Evolutionary conservation across 2,113 vertebrate species (phyloP), one percentile per base, ranked within the genome.

Genomic region (Ifrita kowaldi): DNA sequence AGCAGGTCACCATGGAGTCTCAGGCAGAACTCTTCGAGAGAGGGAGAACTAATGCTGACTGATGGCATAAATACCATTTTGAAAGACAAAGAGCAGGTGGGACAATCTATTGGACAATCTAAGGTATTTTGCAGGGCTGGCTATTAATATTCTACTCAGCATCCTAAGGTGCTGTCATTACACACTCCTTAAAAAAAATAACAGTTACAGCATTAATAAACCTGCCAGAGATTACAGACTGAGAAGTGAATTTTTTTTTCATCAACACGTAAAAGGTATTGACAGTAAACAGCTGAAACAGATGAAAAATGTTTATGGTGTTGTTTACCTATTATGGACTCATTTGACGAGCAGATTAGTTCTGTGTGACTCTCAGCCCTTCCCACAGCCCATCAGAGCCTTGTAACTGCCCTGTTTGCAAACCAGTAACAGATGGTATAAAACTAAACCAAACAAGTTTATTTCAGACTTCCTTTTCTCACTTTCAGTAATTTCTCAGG

Each of bases 11-110:
- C 32, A 33, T 7, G 10, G 12, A 82, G 50, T 56, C 71, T 64
- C 17, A 30, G 24, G 28, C 7, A 11, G 32, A 90, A 37, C 14
- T 35, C 22, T 77, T 6, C 0, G 0, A 65, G 33, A 71, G 17
- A 64, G 4, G 24, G 8, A 35, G 19, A 68, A 26, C 21, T 75
- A 64, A 59, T 22, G 52, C 33, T 67, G 39, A 78, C 39, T 70
- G 41, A 35, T 32, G 19, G 42, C 69, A 63, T 19, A 93, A 78
- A 79, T 4, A 83, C 5, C 9, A 46, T 35, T 71, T 67, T 46
- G 10, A 68, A 78, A 35, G 19, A 60, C 7, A 26, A 56, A 90
- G 44, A 71, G 21, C 47, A 87, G 27, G 14, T 30, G 18, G 37
- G 23, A 80, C 42, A 73, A 18, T 27, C 68, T 64, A 20, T 6